Evolutionary conservation across 2,888 invertebrate species (phyloP).

Genomic region (Acanthosoma haemorrhoidale): DNA sequence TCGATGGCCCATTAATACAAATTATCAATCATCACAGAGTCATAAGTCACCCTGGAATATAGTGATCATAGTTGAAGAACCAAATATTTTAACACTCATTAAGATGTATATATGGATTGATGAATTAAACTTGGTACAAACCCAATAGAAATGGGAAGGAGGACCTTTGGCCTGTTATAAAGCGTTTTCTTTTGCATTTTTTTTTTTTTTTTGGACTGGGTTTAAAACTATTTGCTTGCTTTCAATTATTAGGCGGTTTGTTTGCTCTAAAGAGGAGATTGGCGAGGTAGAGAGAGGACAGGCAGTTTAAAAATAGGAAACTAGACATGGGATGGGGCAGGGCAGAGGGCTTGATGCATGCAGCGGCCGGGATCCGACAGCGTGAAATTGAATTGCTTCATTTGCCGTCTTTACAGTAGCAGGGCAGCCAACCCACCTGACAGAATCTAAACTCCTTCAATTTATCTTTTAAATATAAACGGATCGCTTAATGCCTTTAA

Average conservation of each 20-base stretch:
- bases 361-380: constrained; percentile 37
- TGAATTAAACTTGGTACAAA: too few relatives aligned
- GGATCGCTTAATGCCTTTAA: not conserved
- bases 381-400: constrained; percentile 42
- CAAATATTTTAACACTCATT: too few relatives aligned
- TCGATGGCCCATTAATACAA: too few relatives aligned
- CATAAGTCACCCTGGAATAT: too few relatives aligned
- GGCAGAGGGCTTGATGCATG: constrained; percentile 35
- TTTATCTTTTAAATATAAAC: constrained; percentile 23
- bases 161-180: not conserved
- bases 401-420: constrained; percentile 37
- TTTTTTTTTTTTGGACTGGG: too few relatives aligned
- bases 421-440: not conserved
- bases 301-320: constrained; percentile 34
- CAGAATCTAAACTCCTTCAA: not conserved
- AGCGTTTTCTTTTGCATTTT: too few relatives aligned
- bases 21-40: too few relatives aligned
- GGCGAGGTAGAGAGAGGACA: constrained; percentile 4
- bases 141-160: too few relatives aligned
- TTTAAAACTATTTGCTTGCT: too few relatives aligned
- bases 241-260: not conserved
- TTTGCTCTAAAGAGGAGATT: constrained; percentile 5
- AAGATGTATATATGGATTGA: too few relatives aligned
- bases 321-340: constrained; percentile 1
- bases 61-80: too few relatives aligned